phyloP scores from a whole-genome alignment of 2,888 invertebrate genomes.

The Hypomecis atomaria region DNA sequence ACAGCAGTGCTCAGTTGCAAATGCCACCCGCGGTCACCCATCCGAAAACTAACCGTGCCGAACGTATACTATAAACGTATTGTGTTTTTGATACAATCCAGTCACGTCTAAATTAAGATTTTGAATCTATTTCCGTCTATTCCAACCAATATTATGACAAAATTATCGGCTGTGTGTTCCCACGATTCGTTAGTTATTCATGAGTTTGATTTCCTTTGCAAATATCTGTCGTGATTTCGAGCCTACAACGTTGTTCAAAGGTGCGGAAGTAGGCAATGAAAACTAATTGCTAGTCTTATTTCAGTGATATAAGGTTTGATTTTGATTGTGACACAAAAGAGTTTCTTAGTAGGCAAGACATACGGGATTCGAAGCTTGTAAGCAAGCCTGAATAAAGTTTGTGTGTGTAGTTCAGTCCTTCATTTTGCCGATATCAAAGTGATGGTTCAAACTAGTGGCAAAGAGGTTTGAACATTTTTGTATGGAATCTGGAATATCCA shows the following conservation, averaged over 20 bases:
- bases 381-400: constrained; percentile 4
- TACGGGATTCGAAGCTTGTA: background rate
- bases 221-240: constrained; percentile 50
- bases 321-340: constrained; percentile 9
- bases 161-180: constrained; percentile 43
- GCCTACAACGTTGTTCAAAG: constrained; percentile 38
- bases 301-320: constrained; percentile 4
- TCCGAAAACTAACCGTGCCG: too few species aligned
- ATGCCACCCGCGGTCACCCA: too few species aligned
- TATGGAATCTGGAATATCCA: too few species aligned
- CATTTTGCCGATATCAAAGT: background rate
- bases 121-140: constrained; percentile 16
- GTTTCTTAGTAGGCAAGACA: background rate
- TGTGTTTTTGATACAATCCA: background rate
- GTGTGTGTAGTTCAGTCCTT: background rate
- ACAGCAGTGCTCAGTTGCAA: too few species aligned
- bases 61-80: too few species aligned
- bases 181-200: constrained; percentile 64
- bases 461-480: too few species aligned
- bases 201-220: constrained; percentile 55
- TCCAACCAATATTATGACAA: constrained; percentile 34
- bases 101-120: background rate
- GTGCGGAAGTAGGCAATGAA: constrained; percentile 15
- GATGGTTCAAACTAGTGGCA: background rate
- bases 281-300: constrained; percentile 11